Evolutionary conservation across 2,113 vertebrate genomes (phyloP).

Genomic region (Chaetops frenatus): DNA sequence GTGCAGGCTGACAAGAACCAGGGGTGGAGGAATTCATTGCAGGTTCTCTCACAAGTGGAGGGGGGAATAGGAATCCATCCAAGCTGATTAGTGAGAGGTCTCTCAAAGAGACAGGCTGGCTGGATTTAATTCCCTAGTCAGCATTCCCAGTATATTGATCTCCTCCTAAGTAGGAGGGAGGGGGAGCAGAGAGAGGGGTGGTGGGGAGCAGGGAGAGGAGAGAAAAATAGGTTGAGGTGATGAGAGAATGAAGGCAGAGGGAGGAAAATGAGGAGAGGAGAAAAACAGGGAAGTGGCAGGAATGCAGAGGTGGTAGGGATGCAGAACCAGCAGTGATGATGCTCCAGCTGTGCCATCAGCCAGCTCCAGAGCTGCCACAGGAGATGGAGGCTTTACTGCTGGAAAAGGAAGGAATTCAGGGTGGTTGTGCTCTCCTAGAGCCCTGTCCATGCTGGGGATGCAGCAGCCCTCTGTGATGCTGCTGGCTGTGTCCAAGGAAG

Average conservation of each 20-base stretch:
- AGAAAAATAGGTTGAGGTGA: constrained; percentile 27
- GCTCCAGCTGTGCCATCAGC: background rate
- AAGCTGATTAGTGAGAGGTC: constrained; percentile 57
- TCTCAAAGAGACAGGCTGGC: constrained; percentile 46
- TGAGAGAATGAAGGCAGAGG: background rate
- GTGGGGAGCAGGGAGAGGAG: background rate
- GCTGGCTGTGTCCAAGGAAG: background rate
- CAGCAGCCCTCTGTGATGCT: fast-evolving
- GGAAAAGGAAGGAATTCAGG: background rate
- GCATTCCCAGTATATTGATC: constrained; percentile 58
- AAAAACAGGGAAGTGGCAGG: background rate
- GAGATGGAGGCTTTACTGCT: background rate
- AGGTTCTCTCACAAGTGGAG: background rate
- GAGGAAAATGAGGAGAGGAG: background rate
- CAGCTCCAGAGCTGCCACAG: background rate
- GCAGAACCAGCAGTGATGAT: background rate
- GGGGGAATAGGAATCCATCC: constrained; percentile 22
- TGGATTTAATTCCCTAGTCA: constrained; percentile 54
- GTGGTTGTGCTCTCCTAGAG: background rate
- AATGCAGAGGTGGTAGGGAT: background rate
- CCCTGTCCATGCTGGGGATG: fast-evolving
- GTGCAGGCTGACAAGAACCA: constrained; percentile 6
- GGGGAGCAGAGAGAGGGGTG: background rate
- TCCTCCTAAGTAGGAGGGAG: constrained; percentile 25
- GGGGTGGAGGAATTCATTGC: background rate